Evolutionary conservation across 2,888 invertebrate genomes (phyloP), one percentile per base, ranked within the genome.

Genomic region (Lepidochrysops patricia): DNA sequence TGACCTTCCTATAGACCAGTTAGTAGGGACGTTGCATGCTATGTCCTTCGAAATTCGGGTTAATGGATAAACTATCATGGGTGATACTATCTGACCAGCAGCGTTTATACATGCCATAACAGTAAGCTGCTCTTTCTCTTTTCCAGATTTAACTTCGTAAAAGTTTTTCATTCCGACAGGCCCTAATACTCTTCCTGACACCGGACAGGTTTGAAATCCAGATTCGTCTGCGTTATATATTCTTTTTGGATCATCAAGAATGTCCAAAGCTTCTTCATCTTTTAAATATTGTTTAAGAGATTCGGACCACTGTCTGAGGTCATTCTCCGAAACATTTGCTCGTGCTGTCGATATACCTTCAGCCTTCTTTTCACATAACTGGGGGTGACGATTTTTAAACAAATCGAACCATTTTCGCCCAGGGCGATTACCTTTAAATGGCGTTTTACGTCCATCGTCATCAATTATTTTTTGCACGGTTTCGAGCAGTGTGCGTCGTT

Each of bases 1-100:
- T 13, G 76, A 74, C 61, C 68, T 72, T 32, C 80, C 82, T 29
- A 78, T 60, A 48, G 72, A 72, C 80, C 80, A 84, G 12, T 64
- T 68, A 63, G 65, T 57, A 57, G 76, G 75, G 50, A 77, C 67
- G 43, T 63, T 68, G 6, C 74, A 71, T 54, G 63, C 54, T 48
- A 67, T 64, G 57, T 62, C 61, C n/a, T 57, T 25, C 25, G 63
- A 58, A n/a, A 62, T 59, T 13, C 50, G 15, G 29, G 60, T 62
- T 26, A 62, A 61, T 6, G 34, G 34, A 27, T 35, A 59, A 6
- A 59, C 26, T 15, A 59, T 27, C 35, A 35, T 59, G 34, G 52
- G 34, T n/a, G 59, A 52, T n/a, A 26, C 25, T 49, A 58, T 7
- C 4, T 4, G 4, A 29, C 29, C 29, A 29, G 29, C 4, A 5